Evolutionary conservation across 1,140 invertebrate genomes (phyloP).

Genomic region (Meloidogyne floridensis): DNA sequence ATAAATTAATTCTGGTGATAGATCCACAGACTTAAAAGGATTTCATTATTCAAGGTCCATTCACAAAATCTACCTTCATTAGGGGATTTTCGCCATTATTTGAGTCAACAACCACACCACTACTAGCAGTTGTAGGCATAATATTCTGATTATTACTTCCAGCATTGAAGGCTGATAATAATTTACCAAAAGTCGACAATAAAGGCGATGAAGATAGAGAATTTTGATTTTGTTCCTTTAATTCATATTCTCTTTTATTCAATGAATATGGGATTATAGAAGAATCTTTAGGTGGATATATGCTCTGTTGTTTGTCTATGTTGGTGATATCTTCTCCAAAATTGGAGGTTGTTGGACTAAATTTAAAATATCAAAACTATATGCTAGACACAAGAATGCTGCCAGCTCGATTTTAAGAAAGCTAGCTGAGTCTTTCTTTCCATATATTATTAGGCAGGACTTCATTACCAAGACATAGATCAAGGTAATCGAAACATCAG

Average conservation of each 20-base stretch:
- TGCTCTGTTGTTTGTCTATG: neutral
- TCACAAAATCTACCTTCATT: no score
- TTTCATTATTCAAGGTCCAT: no score
- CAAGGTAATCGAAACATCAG: no score
- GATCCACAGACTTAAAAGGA: neutral
- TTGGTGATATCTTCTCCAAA: neutral
- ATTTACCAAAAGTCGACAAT: slow-evolving; percentile 22
- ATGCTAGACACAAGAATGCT: no score
- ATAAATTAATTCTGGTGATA: neutral
- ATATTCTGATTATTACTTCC: neutral
- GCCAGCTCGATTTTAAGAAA: no score
- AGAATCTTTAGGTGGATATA: neutral
- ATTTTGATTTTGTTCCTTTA: neutral
- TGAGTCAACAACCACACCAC: neutral
- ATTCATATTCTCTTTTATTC: neutral
- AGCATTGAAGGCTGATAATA: slow-evolving; percentile 19
- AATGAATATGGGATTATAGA: neutral
- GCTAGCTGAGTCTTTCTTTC: no score
- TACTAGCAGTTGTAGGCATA: neutral
- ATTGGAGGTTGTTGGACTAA: neutral
- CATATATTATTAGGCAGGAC: no score
- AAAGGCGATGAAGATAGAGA: neutral
- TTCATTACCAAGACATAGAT: no score
- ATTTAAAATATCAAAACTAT: no score
- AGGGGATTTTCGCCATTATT: no score